These are phyloP conservation scores for Macrosteles quadrilineatus DNA, from an alignment of 1,140 invertebrate genomes.

Conservation along the genomic window DNA sequence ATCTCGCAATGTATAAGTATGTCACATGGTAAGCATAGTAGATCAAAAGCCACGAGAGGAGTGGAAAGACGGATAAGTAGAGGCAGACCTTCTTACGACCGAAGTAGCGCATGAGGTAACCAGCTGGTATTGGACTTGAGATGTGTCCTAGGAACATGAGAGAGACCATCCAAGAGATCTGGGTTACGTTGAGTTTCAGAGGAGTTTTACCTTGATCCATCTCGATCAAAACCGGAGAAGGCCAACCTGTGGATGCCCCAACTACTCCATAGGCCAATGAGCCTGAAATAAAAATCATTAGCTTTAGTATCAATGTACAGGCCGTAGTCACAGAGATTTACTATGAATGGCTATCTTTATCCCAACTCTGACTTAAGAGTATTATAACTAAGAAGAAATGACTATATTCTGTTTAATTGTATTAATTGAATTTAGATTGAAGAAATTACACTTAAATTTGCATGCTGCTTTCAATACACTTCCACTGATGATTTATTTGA, in stretches of 20 bases:
- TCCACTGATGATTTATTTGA: too few species aligned
- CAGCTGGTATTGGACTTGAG: slow-evolving; percentile 6
- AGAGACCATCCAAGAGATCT: slow-evolving; percentile 27
- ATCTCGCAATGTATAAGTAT: slow-evolving; percentile 34
- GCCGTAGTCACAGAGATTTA: too few species aligned
- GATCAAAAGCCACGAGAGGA: slow-evolving; percentile 56
- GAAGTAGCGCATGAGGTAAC: slow-evolving; percentile 64
- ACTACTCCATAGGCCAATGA: too few species aligned
- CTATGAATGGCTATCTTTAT: too few species aligned
- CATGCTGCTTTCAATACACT: too few species aligned
- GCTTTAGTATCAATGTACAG: too few species aligned
- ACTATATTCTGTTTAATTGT: too few species aligned
- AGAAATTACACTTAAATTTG: too few species aligned
- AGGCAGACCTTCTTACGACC: slow-evolving; percentile 72
- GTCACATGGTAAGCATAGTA: background rate
- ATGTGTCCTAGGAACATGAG: slow-evolving; percentile 10
- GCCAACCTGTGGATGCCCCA: slow-evolving; percentile 64
- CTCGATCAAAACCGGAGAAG: slow-evolving; percentile 65
- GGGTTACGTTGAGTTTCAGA: background rate
- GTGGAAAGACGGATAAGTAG: slow-evolving; percentile 59
- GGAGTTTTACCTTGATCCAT: slow-evolving; percentile 43
- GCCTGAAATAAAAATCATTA: too few species aligned
- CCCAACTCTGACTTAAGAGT: too few species aligned
- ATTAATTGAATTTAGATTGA: too few species aligned
- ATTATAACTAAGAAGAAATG: too few species aligned